Percentiles rank a stretch among this genome's conserved stretches.
phyloP scores from a whole-genome alignment of 2,797 vertebrate species.

The Neostethus bicornis region DNA sequence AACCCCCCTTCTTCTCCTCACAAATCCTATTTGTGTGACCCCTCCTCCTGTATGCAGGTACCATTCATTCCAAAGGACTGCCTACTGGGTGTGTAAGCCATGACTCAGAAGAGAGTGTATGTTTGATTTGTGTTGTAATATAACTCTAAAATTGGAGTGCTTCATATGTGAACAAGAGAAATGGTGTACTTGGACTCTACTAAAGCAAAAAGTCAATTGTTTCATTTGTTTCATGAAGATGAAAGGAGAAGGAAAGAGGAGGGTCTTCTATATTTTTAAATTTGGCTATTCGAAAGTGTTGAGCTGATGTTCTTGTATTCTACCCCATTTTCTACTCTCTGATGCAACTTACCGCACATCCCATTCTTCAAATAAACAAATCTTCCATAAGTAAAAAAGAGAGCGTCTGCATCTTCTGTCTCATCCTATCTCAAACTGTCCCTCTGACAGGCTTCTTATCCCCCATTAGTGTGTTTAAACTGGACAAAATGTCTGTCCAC shows the following conservation, averaged over 20 bases:
- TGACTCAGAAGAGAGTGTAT: conserved; percentile 47
- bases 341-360: conserved; percentile 55
- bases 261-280: conserved; percentile 27
- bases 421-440: conserved; percentile 61
- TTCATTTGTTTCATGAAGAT: conserved; percentile 20
- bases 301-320: conserved; percentile 29
- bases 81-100: conserved; percentile 59
- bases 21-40: conserved; percentile 76
- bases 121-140: conserved; percentile 70
- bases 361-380: conserved; percentile 37
- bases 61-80: conserved; percentile 73
- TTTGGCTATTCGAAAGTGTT: conserved; percentile 14
- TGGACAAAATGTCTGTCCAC: conserved; percentile 79
- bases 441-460: conserved; percentile 72
- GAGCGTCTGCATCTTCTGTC: conserved; percentile 69
- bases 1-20: conserved; percentile 52
- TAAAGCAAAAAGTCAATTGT: conserved; percentile 43
- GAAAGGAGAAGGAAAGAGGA: conserved; percentile 17
- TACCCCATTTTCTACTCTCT: conserved; percentile 38
- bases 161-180: conserved; percentile 55
- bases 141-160: conserved; percentile 70
- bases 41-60: conserved; percentile 74
- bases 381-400: conserved; percentile 33
- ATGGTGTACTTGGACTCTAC: conserved; percentile 43
- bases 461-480: conserved; percentile 79